Percentiles rank a stretch among this genome's conserved stretches.
These are phyloP conservation scores for Geotrupes spiniger DNA, from an alignment of 2,888 invertebrate genomes.

Conservation along the genomic window DNA sequence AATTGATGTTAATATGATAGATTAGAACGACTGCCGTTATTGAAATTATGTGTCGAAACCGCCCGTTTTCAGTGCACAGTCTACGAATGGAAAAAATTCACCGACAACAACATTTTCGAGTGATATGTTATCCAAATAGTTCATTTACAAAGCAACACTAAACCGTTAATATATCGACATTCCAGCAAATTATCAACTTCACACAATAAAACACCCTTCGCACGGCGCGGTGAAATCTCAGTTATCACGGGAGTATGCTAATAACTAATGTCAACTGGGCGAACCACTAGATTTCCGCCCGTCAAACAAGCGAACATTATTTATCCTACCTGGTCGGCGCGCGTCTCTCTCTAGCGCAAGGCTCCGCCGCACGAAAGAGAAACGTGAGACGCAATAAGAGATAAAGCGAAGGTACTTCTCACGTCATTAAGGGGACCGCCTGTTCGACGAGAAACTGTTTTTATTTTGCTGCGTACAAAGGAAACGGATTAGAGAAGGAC, in stretches of 20 bases:
- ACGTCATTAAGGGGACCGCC: constrained; percentile 14
- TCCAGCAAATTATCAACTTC: constrained; percentile 7
- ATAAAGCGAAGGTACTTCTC: constrained; percentile 20
- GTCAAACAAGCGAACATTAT: constrained; percentile 15
- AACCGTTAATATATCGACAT: constrained; percentile 1
- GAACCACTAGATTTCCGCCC: constrained; percentile 10
- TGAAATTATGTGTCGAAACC: too few species aligned
- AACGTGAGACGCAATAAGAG: constrained; percentile 18
- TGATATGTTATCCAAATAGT: too few species aligned
- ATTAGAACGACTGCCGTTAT: too few species aligned
- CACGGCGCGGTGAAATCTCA: constrained; percentile 3
- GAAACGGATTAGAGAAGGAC: constrained; percentile 1
- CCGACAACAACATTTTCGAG: too few species aligned
- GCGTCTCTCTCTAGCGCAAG: background rate
- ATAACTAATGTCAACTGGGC: constrained; percentile 8
- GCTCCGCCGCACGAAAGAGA: constrained; percentile 1
- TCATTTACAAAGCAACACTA: too few species aligned
- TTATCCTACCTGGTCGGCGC: constrained; percentile 11
- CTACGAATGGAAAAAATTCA: too few species aligned
- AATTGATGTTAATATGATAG: too few species aligned
- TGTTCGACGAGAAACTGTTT: background rate
- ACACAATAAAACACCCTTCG: constrained; percentile 4
- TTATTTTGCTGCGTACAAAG: background rate
- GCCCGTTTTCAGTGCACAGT: too few species aligned
- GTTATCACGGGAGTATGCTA: constrained; percentile 13